Evolutionary conservation across 2,113 vertebrate genomes (phyloP), one percentile per base, ranked within the genome.

Genomic region (Neofelis nebulosa): DNA sequence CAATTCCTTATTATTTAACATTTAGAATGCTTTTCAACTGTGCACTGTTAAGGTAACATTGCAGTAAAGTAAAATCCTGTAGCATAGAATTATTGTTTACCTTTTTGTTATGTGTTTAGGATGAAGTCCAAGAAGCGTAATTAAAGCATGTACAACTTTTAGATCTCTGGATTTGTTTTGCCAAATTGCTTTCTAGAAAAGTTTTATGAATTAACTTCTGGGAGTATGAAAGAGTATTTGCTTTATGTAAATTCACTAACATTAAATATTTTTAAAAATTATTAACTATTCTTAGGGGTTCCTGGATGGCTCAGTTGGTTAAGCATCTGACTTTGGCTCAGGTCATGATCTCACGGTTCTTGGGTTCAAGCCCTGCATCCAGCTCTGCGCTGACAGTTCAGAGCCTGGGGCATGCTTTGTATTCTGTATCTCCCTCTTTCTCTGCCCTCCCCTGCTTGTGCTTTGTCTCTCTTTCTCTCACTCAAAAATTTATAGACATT

Each of bases 131-230:
- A 78, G 93, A 91, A 31, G 15, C 11, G 7, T 57, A 81, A 66
- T 91, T 83, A 95, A 87, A 86, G 19, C 48, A 27, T 50, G 50
- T 82, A 16, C 2, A 4, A 89, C 16, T 66, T 95, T 95, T 86
- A 82, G 38, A 45, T 82, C 27, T 86, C 45, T 73, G 74, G 10
- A 80, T 95, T 68, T 94, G 5, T 91, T 86, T 84, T 76, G 18
- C 13, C 31, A 74, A 86, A 63, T 90, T 95, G 23, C 33, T 83
- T 82, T 97, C 87, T 83, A 69, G 41, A 88, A 61, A 92, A 45
- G 13, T 52, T 78, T 73, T 89, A 82, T 71, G 61, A 96, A 71
- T 81, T 85, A 91, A 85, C 29, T 85, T 92, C 50, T 87, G 31
- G 38, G 55, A 92, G 33, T 78, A 21, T 5, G 78, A 55, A 38